A percentile compares a stretch with the other conserved stretches of the same genome.
Evolutionary conservation across 2,888 invertebrate species (phyloP).

Genomic region (Paralinhomoeus sp.): DNA sequence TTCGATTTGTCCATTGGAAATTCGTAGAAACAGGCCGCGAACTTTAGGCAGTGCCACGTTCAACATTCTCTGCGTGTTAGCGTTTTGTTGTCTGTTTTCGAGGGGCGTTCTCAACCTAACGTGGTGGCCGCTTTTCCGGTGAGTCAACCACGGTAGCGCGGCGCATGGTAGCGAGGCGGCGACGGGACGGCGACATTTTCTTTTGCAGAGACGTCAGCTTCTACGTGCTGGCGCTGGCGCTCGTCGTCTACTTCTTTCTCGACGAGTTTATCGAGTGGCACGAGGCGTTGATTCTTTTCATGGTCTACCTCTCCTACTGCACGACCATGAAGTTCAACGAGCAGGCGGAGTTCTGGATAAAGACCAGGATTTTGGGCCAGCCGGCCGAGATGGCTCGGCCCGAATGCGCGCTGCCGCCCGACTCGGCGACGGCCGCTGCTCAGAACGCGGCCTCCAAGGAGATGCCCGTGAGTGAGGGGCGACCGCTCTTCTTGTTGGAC

Average conservation of each 20-base stretch:
- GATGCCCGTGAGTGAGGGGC: no score
- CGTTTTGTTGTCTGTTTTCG: slow-evolving; percentile 20
- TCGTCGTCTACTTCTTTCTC: slow-evolving; percentile 19
- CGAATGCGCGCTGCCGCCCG: not conserved
- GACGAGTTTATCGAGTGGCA: slow-evolving; percentile 22
- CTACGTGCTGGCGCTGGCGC: slow-evolving; percentile 17
- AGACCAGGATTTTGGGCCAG: slow-evolving; percentile 4
- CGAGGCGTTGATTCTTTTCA: slow-evolving; percentile 18
- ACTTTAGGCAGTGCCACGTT: slow-evolving; percentile 30
- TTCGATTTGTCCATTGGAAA: no score
- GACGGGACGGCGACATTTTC: no score
- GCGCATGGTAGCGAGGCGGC: no score
- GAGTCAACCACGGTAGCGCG: not conserved
- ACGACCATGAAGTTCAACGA: slow-evolving; percentile 22
- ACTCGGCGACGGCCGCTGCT: no score
- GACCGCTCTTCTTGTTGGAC: no score
- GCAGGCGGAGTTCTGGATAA: slow-evolving; percentile 12
- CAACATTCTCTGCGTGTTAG: slow-evolving; percentile 21
- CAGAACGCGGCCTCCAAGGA: no score
- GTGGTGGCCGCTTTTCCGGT: slow-evolving; percentile 24
- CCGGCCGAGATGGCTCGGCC: not conserved
- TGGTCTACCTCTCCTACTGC: slow-evolving; percentile 17
- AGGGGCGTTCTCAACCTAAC: slow-evolving; percentile 14
- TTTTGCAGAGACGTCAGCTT: slow-evolving; percentile 17
- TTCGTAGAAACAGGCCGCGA: not conserved